Evolutionary conservation across 2,113 vertebrate species (phyloP).

Genomic region (Lutjanus erythropterus): DNA sequence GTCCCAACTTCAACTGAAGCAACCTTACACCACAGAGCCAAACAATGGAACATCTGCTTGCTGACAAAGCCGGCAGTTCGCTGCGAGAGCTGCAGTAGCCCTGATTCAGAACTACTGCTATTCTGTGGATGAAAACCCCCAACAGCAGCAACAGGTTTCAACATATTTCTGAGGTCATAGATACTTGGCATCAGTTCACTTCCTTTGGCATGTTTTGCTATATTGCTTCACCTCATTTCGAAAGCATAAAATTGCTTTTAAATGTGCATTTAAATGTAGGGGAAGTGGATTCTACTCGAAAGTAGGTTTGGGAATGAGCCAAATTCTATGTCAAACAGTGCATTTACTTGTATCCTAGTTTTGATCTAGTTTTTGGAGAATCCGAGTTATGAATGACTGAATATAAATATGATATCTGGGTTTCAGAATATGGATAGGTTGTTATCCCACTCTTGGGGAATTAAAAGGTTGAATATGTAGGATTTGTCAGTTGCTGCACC

Average conservation of each 20-base stretch:
- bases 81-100: constrained; percentile 35
- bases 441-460: no score
- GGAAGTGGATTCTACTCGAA: not conserved
- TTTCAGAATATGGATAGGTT: no score
- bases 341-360: not conserved
- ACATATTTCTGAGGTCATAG: constrained; percentile 26
- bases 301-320: not conserved
- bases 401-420: no score
- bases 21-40: constrained; percentile 72
- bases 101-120: constrained; percentile 29
- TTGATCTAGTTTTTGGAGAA: no score
- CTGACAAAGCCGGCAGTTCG: constrained; percentile 65
- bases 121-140: not conserved
- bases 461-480: no score
- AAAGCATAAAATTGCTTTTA: not conserved
- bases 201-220: not conserved
- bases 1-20: constrained; percentile 80
- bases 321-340: not conserved
- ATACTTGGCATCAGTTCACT: not conserved
- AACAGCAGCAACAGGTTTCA: constrained; percentile 55
- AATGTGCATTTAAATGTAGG: not conserved
- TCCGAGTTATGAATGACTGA: no score
- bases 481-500: no score
- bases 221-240: not conserved
- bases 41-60: constrained; percentile 84